Evolutionary conservation across 2,888 invertebrate species (phyloP).

Genomic region (Cheilosia urbana): DNA sequence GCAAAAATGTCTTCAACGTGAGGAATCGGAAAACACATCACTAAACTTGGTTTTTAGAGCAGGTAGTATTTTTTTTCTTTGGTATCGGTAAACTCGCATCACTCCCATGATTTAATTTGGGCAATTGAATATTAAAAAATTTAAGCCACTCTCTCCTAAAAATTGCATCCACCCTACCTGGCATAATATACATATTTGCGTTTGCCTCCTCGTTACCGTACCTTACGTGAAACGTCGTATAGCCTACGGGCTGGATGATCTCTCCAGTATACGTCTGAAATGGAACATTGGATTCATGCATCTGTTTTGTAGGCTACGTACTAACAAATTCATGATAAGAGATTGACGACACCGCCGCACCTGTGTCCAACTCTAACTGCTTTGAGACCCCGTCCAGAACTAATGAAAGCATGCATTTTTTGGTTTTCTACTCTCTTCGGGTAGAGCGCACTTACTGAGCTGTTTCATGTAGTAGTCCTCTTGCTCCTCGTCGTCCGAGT

Average conservation of each 20-base stretch:
- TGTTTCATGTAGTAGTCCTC: slow-evolving; percentile 17
- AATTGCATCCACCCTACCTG: slow-evolving; percentile 36
- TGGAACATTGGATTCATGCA: slow-evolving; percentile 10
- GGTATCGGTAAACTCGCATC: not conserved
- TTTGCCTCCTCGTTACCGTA: slow-evolving; percentile 14
- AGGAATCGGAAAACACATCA: slow-evolving; percentile 39
- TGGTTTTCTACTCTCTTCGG: slow-evolving; percentile 17
- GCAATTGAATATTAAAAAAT: slow-evolving; percentile 13
- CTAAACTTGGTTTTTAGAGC: slow-evolving; percentile 22
- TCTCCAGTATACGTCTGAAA: slow-evolving; percentile 42
- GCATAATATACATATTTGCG: slow-evolving; percentile 46
- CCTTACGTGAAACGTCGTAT: slow-evolving; percentile 24
- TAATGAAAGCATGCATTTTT: slow-evolving; percentile 21
- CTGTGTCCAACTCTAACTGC: slow-evolving; percentile 36
- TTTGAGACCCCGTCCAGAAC: slow-evolving; percentile 32
- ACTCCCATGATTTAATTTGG: slow-evolving; percentile 6
- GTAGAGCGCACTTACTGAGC: not conserved
- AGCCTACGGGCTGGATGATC: slow-evolving; percentile 30
- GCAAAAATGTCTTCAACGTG: slow-evolving; percentile 37
- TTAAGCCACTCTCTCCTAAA: slow-evolving; percentile 39
- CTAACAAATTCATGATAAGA: slow-evolving; percentile 28
- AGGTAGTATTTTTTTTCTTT: slow-evolving; percentile 11
- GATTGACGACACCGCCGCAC: slow-evolving; percentile 39
- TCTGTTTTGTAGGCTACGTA: slow-evolving; percentile 3
- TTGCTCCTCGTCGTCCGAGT: slow-evolving; percentile 5